Evolutionary conservation across 1,140 invertebrate species (phyloP), one percentile per base, ranked within the genome.

Genomic region (Dufourea novaeangliae): DNA sequence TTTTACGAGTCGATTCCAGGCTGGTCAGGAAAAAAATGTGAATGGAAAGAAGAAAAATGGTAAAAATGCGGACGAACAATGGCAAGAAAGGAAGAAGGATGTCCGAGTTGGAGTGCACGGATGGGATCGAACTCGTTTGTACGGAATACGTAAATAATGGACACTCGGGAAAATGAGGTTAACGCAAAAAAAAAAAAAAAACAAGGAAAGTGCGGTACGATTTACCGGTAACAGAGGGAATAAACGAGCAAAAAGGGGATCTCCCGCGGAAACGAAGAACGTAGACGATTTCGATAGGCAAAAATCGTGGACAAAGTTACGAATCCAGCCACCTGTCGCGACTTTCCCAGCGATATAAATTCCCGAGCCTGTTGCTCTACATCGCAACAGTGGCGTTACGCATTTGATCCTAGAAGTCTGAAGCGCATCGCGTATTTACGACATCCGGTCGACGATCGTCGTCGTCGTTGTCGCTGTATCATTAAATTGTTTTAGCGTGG

Each of bases 121-220:
- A 25, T 14, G 20, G 37, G 1, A 17, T 32, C 11, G 20, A 44
- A 50, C 11, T 46, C 17, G 44, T 7, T 32, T 32, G 32, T 22
- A 37, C 29, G 56, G 50, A 50, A 54, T 41, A 74, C 56, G 62
- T 41, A 74, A 41, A 67, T 74, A 74, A 74, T 56, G 62, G 29
- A 74, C 27, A 62, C 14, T 20, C 27, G 32, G 46, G 27, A 27
- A 56, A 67, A 74, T 34, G 62, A 74, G 37, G 50, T 37, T 74
- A 52, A 64, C 25, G 44, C 46, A 52, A 74, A 46, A 20, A 46
- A n/a, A n/a, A n/a, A n/a, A n/a, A n/a, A n/a, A n/a, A n/a, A n/a
- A n/a, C n/a, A n/a, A n/a, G n/a, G n/a, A n/a, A n/a, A n/a, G n/a
- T n/a, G 44, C 34, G 34, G 17, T 20, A 20, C 6, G 44, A 46